phyloP scores from a whole-genome alignment of 92 coral and sea anemone species.

The Palythoa caribaeorum region DNA sequence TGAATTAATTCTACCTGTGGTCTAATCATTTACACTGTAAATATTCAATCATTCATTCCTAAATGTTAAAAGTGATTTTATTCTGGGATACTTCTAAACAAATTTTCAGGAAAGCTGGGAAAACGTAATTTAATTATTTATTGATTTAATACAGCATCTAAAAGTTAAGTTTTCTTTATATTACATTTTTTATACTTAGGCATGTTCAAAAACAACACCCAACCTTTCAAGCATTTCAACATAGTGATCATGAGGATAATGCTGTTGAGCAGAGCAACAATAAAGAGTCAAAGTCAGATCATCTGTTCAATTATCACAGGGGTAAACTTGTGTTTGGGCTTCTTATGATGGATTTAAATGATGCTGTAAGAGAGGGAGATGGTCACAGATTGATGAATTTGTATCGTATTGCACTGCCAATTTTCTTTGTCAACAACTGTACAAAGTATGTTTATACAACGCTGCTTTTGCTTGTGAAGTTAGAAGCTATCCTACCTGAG shows the following conservation, averaged over 20 bases:
- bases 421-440: conserved; percentile 48
- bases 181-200: conserved; percentile 6
- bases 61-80: too few relatives aligned
- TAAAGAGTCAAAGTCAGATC: conserved; percentile 39
- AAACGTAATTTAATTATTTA: too few relatives aligned
- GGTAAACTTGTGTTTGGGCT: conserved; percentile 62
- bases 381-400: conserved; percentile 57
- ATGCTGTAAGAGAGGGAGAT: conserved; percentile 66
- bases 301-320: conserved; percentile 61
- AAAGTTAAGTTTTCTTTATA: not conserved
- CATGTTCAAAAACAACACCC: conserved; percentile 56
- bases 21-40: too few relatives aligned
- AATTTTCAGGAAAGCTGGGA: too few relatives aligned
- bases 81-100: too few relatives aligned
- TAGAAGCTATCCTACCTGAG: conserved; percentile 49
- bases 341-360: conserved; percentile 48
- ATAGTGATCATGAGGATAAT: conserved; percentile 24
- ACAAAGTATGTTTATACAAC: conserved; percentile 58
- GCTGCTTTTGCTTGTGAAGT: conserved; percentile 54
- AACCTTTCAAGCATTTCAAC: conserved; percentile 9
- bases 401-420: conserved; percentile 57
- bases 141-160: not conserved
- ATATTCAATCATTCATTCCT: too few relatives aligned
- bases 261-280: conserved; percentile 11
- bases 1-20: not conserved